Base-by-base conservation (phyloP, 2,888 invertebrate species). In the Drosophila pegasa region DNA sequence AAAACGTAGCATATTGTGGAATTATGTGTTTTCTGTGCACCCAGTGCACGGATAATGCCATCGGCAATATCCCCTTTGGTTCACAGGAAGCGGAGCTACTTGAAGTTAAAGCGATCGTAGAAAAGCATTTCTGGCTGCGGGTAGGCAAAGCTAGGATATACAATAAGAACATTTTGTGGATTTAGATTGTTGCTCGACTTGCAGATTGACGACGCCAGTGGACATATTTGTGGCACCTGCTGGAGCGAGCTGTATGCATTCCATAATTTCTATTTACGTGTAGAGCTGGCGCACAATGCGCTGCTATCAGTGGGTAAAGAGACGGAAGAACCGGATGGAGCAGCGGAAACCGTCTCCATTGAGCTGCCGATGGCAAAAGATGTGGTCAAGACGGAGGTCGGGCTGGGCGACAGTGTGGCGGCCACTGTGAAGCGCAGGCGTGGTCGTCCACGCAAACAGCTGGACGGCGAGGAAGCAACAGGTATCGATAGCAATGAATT, bases 221-320 rank as follows among this genome's bases (percentile, higher is more conserved):
- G 73, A 4, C 68, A 83, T 79, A 64, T 91, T 74, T 68, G 71
- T 55, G 45, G 61, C 27, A 5, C 18, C 1, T 91, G 91, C 43
- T 91, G 91, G 91, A 60, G 72, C 8, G 71, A 84, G 18, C 52
- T 90, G 31, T 54, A 75, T 48, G 68, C 79, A 29, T 91, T 91
- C 67, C 91, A 91, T 67, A 78, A 75, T 20, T 91, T 90, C 71
- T 91, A 91, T 38, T 41, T 62, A 6, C 78, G 68, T 25, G 82
- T 91, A 2, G 83, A 89, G 43, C 71, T 75, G 10, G 87, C 87
- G 7, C 85, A 86, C 63, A 71, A 66, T 9, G 20, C 37, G 1
- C 63, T 84, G 0, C 7, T 22, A 20, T 7, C 33, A n/a, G 3
- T n/a, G 2, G 16, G 10, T 6, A 37, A 41, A n/a, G 31, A 41